Evolutionary conservation across 2,113 vertebrate genomes (phyloP).

Genomic region (Carettochelys insculpta): DNA sequence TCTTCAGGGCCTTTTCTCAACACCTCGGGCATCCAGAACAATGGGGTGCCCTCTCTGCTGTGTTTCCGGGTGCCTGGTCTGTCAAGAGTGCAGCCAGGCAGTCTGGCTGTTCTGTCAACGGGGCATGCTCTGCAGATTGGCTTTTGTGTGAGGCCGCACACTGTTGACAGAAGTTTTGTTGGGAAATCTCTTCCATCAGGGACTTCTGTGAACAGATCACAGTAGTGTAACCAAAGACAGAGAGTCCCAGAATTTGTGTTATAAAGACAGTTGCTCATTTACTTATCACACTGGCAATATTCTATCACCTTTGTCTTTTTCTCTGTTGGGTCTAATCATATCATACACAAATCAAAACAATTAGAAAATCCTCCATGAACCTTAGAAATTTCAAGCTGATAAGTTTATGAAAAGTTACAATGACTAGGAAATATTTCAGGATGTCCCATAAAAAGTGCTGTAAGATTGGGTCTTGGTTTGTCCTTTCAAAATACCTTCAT

Average conservation of each 20-base stretch:
- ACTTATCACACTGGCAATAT: not conserved
- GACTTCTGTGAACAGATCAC: too few species aligned
- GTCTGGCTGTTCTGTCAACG: too few species aligned
- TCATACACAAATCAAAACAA: not conserved
- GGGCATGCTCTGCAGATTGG: too few species aligned
- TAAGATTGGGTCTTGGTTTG: not conserved
- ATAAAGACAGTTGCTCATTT: slow-evolving; percentile 16
- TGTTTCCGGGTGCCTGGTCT: too few species aligned
- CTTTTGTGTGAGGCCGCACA: too few species aligned
- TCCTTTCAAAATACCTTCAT: not conserved
- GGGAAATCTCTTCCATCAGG: too few species aligned
- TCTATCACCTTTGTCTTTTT: not conserved
- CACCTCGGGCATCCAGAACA: too few species aligned
- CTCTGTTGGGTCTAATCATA: not conserved
- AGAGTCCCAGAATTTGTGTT: slow-evolving; percentile 21
- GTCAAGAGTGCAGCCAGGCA: too few species aligned
- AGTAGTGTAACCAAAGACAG: too few species aligned
- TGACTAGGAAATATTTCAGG: not conserved
- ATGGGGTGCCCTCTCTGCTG: too few species aligned
- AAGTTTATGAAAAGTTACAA: not conserved
- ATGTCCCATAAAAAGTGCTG: not conserved
- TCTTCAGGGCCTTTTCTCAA: too few species aligned
- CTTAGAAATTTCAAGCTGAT: not conserved
- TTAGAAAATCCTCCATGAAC: slow-evolving; percentile 3
- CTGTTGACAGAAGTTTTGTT: too few species aligned